A percentile compares a stretch with the other conserved stretches of the same genome.
Evolutionary conservation across 1,140 invertebrate genomes (phyloP).

Genomic region (Drosophila rhopaloa): DNA sequence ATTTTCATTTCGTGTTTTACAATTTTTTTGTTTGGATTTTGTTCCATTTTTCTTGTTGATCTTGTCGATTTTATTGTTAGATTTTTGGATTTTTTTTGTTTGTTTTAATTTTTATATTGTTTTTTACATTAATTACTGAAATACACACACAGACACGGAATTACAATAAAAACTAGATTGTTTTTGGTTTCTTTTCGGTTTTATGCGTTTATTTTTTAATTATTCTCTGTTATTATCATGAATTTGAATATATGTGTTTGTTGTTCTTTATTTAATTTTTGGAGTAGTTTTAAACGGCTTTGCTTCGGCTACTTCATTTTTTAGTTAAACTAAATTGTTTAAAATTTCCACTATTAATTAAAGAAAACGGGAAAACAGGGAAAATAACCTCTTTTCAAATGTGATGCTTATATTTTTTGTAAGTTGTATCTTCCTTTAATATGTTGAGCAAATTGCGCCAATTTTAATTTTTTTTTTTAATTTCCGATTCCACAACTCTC

Average conservation of each 20-base stretch:
- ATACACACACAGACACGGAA: slow-evolving; percentile 83
- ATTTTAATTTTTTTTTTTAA: slow-evolving; percentile 31
- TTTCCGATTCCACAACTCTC: slow-evolving; percentile 15
- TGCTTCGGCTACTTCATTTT: slow-evolving; percentile 39
- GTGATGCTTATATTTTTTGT: slow-evolving; percentile 12
- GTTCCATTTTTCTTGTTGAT: slow-evolving; percentile 49
- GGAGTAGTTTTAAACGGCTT: slow-evolving; percentile 43
- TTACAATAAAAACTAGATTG: slow-evolving; percentile 82
- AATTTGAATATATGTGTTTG: slow-evolving; percentile 62
- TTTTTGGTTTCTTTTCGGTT: slow-evolving; percentile 48
- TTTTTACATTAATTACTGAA: slow-evolving; percentile 81
- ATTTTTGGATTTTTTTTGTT: slow-evolving; percentile 42
- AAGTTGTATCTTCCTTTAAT: slow-evolving; percentile 32
- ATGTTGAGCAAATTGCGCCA: slow-evolving; percentile 73
- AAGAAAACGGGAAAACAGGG: slow-evolving; percentile 20
- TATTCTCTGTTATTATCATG: slow-evolving; percentile 66
- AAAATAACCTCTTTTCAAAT: slow-evolving; percentile 20
- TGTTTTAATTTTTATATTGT: slow-evolving; percentile 25
- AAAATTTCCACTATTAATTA: slow-evolving; percentile 70
- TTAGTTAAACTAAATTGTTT: slow-evolving; percentile 74
- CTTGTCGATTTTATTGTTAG: slow-evolving; percentile 37
- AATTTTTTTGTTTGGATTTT: slow-evolving; percentile 58
- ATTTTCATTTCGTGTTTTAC: slow-evolving; percentile 61
- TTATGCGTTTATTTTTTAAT: slow-evolving; percentile 23
- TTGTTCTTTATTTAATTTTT: slow-evolving; percentile 28